Evolutionary conservation across 1,140 invertebrate genomes (phyloP), one percentile per base, ranked within the genome.

Genomic region (Stegodyphus mimosarum): DNA sequence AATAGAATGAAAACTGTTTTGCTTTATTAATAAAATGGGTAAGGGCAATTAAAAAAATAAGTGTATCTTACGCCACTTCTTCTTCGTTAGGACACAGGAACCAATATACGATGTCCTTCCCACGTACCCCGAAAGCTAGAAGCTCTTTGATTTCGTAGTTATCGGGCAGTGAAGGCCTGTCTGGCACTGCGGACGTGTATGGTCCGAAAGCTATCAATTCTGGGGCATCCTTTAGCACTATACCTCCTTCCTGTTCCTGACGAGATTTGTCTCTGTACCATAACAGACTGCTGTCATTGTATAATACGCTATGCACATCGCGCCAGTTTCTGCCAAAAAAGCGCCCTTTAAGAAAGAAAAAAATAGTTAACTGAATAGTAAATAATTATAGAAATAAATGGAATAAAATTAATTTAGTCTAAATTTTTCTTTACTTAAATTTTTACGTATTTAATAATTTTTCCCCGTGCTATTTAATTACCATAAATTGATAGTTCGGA

Each of bases 241-340:
- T 87, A 49, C 90, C 90, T 6, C 93, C 92, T 53, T 91, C 89
- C 6, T 92, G 90, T 11, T 91, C 90, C 33, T 87, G 87, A 9
- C 91, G 88, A n/a, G 91, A 91, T 86, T 92, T 92, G 88, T 94
- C 94, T 88, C 94, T 94, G 89, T 94, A 95, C 94, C 94, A 95
- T 7, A 94, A 94, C 89, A 95, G 92, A 15, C 94, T 94, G 6
- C 94, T 95, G 90, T 95, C 94, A 87, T 95, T 94, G 90, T 95
- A 95, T 7, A 95, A 90, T 51, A 95, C 94, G 66, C 95, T 93
- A 94, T 94, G 95, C 90, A 95, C 94, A 89, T 95, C 94, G 7
- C 93, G 92, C 95, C 95, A 95, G n/a, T 93, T 92, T 89, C 93
- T 94, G 90, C 94, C 94, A 77, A 95, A 91, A 85, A 95, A 92